Base-by-base conservation (phyloP, 2,113 vertebrate genomes). In the Orthonyx spaldingii region DNA sequence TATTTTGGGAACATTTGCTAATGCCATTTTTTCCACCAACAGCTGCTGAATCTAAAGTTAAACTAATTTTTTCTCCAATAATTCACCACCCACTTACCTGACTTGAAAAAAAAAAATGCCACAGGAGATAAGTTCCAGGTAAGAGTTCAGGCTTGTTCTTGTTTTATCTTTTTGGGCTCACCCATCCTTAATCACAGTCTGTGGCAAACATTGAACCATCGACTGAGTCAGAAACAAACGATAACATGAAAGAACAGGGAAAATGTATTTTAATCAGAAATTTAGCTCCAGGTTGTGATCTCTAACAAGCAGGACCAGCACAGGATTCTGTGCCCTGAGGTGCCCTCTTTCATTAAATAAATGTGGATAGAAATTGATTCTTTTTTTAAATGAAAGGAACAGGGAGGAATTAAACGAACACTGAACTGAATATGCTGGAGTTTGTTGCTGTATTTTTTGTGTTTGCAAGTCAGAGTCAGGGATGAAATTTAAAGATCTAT, bases 221-320 rank as follows among this genome's bases (percentile, higher is more conserved):
- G 10, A 50, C 33, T 95, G 96, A 92, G 56, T 93, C 93, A 97
- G 88, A 89, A 94, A 32, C 74, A 89, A 94, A 96, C 17, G 52
- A 59, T 56, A 75, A 50, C 92, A 68, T 56, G 92, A 91, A 95
- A 93, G 86, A 91, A 63, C 64, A 90, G 56, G 53, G 84, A 60
- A 92, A 87, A 76, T 41, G 47, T 37, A 64, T 89, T 92, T 92
- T 71, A 93, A 89, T 90, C 64, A 78, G 68, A 80, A 83, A 85
- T 16, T 63, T 42, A 42, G 57, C 66, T 94, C 50, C 50, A 93
- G 91, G 74, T 82, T 74, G 70, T 61, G 78, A 71, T 95, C 42
- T 42, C 21, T 47, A 63, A 61, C 2, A 18, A 56, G 39, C 72
- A 81, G 76, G 42, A 84, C 32, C 57, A 57, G 44, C 68, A 10